These are phyloP conservation scores for Mamestra configurata DNA, from an alignment of 1,140 invertebrate species.

Conservation along the genomic window DNA sequence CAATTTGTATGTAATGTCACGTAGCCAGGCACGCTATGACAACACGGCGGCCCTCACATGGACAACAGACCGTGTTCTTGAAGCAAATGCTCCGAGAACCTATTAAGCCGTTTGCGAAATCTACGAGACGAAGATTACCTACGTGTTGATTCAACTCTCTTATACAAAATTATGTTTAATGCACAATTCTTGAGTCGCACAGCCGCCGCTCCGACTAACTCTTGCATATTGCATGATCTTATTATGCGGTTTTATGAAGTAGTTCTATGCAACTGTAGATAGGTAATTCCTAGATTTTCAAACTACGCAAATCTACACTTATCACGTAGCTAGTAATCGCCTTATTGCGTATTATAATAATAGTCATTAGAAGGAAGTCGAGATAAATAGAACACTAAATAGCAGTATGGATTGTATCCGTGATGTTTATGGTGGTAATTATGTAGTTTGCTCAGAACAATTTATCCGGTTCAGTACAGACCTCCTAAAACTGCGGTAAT, in stretches of 20 bases:
- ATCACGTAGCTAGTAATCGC: constrained; percentile 47
- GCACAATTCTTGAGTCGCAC: neutral
- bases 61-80: constrained; percentile 64
- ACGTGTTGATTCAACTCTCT: constrained; percentile 22
- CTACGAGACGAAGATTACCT: constrained; percentile 33
- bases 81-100: constrained; percentile 57
- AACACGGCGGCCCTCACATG: constrained; percentile 62
- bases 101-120: constrained; percentile 65
- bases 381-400: constrained; percentile 59
- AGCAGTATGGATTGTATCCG: constrained; percentile 54
- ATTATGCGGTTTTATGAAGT: constrained; percentile 40
- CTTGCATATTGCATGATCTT: constrained; percentile 40
- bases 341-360: constrained; percentile 50
- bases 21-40: constrained; percentile 63
- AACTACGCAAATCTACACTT: constrained; percentile 35
- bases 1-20: constrained; percentile 69
- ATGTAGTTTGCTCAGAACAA: constrained; percentile 38
- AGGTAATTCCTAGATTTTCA: constrained; percentile 24
- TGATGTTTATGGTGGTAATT: constrained; percentile 57
- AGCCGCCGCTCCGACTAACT: neutral
- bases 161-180: constrained; percentile 10
- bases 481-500: constrained; percentile 20
- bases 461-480: constrained; percentile 17
- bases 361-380: constrained; percentile 56
- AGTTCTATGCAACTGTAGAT: constrained; percentile 6